phyloP scores from a whole-genome alignment of 2,797 vertebrate genomes.

The Oceanodroma leucorhoa region DNA sequence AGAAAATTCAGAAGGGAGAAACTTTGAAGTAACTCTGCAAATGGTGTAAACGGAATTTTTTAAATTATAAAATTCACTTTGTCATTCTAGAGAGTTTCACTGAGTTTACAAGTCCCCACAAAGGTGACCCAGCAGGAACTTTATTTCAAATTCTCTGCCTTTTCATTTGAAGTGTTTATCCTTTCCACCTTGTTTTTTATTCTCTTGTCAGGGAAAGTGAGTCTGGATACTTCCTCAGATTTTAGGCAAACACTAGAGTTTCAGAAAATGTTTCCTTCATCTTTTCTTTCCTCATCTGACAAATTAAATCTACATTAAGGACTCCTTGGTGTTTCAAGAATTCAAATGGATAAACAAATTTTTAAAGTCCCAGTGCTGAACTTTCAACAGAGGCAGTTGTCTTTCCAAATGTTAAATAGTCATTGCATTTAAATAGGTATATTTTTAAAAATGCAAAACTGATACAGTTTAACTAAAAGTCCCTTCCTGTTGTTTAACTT shows the following conservation, averaged over 20 bases:
- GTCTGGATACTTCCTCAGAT: background rate
- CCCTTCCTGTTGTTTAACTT: background rate
- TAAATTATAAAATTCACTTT: background rate
- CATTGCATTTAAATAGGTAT: background rate
- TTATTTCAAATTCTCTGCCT: background rate
- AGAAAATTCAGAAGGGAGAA: background rate
- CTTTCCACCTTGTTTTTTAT: background rate
- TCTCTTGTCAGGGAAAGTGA: background rate
- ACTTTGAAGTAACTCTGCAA: background rate
- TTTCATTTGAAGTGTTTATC: background rate
- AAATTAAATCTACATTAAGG: background rate
- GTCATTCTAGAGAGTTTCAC: background rate
- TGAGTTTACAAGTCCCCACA: background rate
- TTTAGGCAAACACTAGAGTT: background rate
- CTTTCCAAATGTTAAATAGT: slow-evolving; percentile 5
- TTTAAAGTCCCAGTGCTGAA: background rate
- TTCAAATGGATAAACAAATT: slow-evolving; percentile 17
- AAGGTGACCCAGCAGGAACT: background rate
- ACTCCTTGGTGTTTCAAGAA: background rate
- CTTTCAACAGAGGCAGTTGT: background rate
- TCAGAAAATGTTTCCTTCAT: background rate
- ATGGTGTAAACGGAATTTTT: background rate
- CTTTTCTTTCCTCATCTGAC: background rate
- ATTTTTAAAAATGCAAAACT: slow-evolving; percentile 21
- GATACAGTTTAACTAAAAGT: background rate